These are phyloP conservation scores for Benitochromis conjunctus DNA, from an alignment of 2,113 vertebrate species.

Conservation along the genomic window DNA sequence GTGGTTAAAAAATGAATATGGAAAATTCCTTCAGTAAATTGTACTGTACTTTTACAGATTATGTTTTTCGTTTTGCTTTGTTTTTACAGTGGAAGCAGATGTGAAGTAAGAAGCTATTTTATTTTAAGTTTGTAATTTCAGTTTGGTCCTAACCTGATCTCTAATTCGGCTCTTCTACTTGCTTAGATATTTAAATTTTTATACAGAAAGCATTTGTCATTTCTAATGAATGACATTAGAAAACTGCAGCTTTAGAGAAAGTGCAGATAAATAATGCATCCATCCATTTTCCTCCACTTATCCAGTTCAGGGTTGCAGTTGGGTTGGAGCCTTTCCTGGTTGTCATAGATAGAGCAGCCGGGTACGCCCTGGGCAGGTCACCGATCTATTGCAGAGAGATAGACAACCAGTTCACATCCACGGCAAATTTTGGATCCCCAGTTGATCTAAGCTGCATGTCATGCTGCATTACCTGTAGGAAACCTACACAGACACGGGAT, in stretches of 20 bases:
- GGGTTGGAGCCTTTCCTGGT: background rate
- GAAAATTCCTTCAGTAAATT: background rate
- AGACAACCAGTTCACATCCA: background rate
- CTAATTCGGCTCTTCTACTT: background rate
- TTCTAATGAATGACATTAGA: background rate
- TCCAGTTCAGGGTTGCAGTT: background rate
- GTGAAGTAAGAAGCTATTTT: background rate
- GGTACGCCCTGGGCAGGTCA: background rate
- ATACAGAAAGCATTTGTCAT: background rate
- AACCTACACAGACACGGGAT: background rate
- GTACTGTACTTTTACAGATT: background rate
- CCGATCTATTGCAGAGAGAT: background rate
- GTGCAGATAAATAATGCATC: background rate
- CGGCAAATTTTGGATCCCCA: background rate
- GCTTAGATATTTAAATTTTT: background rate
- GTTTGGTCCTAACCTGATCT: background rate
- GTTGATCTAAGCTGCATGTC: background rate
- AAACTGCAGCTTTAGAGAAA: background rate
- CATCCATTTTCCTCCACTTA: background rate
- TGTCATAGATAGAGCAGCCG: background rate
- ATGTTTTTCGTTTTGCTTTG: background rate
- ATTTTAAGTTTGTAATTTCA: background rate
- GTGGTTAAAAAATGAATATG: background rate
- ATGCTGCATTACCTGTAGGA: background rate
- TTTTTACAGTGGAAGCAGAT: background rate